A percentile compares a stretch with the other conserved stretches of the same genome.
These are phyloP conservation scores for Stegostoma tigrinum DNA, from an alignment of 2,113 vertebrate species.

Conservation along the genomic window DNA sequence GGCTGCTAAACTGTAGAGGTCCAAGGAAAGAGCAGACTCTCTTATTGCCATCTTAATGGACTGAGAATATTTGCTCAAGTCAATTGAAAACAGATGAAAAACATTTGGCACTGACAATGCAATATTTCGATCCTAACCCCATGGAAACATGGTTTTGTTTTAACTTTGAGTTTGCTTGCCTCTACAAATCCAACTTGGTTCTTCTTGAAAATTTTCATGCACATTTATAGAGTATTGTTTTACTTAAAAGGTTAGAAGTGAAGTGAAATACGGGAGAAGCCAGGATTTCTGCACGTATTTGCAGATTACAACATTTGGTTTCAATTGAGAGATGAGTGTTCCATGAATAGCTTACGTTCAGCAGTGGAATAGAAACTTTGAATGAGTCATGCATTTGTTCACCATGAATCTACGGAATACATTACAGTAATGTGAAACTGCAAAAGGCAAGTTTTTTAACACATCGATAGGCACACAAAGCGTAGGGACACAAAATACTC, in stretches of 20 bases:
- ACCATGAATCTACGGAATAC: not conserved
- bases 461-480: not conserved
- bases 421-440: not conserved
- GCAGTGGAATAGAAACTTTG: not conserved
- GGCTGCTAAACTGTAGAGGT: not conserved
- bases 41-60: not conserved
- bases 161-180: not conserved
- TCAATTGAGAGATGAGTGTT: slow-evolving; percentile 19
- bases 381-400: not conserved
- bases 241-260: slow-evolving; percentile 28
- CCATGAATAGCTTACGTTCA: slow-evolving; percentile 13
- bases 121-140: slow-evolving; percentile 21
- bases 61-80: slow-evolving; percentile 17
- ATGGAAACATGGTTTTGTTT: not conserved
- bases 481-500: not conserved
- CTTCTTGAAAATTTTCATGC: not conserved
- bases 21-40: not conserved
- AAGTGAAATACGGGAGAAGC: not conserved
- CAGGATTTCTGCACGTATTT: not conserved
- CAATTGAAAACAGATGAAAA: slow-evolving; percentile 34
- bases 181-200: not conserved
- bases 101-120: slow-evolving; percentile 20
- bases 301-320: slow-evolving; percentile 31
- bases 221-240: slow-evolving; percentile 15
- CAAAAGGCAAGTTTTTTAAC: not conserved